phyloP scores from a whole-genome alignment of 2,888 invertebrate species.

The Loripinus fragilis region DNA sequence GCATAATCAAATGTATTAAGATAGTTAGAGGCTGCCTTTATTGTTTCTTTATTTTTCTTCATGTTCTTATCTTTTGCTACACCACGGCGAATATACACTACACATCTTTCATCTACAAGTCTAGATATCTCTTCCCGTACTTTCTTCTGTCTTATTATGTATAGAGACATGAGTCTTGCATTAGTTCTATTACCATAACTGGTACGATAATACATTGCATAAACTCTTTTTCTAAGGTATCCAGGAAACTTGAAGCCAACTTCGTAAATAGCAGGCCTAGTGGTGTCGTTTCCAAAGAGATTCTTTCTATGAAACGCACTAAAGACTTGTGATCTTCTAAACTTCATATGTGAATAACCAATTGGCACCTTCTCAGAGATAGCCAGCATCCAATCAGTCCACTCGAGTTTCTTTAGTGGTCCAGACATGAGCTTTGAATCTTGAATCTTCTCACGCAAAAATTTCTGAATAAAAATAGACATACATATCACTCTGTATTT shows the following conservation, averaged over 20 bases:
- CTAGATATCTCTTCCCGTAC: constrained; percentile 52
- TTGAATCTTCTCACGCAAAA: constrained; percentile 59
- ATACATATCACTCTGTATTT: too few relatives aligned
- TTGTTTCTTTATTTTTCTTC: background rate
- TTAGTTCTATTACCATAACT: background rate
- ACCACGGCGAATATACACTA: constrained; percentile 58
- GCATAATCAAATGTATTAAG: constrained; percentile 67
- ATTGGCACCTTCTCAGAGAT: background rate
- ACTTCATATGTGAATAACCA: background rate
- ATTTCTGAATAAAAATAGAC: constrained; percentile 6
- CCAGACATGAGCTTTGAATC: constrained; percentile 55
- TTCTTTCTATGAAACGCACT: background rate
- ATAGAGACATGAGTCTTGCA: background rate
- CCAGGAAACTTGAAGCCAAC: constrained; percentile 57
- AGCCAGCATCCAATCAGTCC: constrained; percentile 58
- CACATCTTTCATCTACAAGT: constrained; percentile 49
- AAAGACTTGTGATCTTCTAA: background rate
- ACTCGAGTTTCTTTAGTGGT: constrained; percentile 49
- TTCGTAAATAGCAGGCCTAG: constrained; percentile 59
- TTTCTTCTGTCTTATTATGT: constrained; percentile 37
- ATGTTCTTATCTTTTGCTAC: constrained; percentile 24
- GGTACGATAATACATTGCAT: constrained; percentile 53
- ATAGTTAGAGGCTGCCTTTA: constrained; percentile 35
- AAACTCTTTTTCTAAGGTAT: constrained; percentile 48
- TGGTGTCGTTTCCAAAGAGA: constrained; percentile 27